Evolutionary conservation across 2,888 invertebrate species (phyloP), one percentile per base, ranked within the genome.

Genomic region (Eugnorisma glareosa): DNA sequence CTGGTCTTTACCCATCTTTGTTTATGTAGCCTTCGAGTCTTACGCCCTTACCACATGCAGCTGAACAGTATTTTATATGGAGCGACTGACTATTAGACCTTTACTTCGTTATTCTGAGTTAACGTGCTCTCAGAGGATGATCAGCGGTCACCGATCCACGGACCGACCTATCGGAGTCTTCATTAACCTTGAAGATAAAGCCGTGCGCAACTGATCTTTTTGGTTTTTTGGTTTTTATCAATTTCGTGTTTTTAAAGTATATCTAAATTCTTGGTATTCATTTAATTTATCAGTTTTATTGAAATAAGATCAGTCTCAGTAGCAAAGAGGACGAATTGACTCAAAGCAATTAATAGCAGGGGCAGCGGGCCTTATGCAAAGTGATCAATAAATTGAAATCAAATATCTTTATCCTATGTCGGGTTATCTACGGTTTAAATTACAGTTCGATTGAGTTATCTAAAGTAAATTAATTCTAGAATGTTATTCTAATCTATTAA

Each of bases 331-430:
- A 68, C 45, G 64, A 68, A 72, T 84, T 11, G 67, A 18, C 67
- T 70, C 43, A 31, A 81, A 73, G 66, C 71, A 83, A 85, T 87
- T 87, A 83, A 85, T 85, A 28, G 37, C 70, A 73, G 68, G 37
- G n/a, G 15, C 57, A 28, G 57, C 11, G 15, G 28, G 15, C 61
- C 35, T 21, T 61, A 40, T 40, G 64, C 73, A 80, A 75, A 79
- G 77, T 71, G 48, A 76, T 81, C 86, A 63, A 69, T 82, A 67
- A 79, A 82, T 78, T 82, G 79, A 85, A 76, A 81, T 81, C 73
- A 78, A 79, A 84, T 83, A 76, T 80, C 81, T 79, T 72, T 70
- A 77, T 59, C 57, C 71, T 6, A 59, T 67, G 70, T 72, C 64
- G 69, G 64, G 35, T 67, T 80, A 69, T 76, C 71, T 83, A 59